Percentiles rank a stretch among this genome's conserved stretches.
phyloP scores from a whole-genome alignment of 2,113 vertebrate genomes.

The Brachirus orientalis region DNA sequence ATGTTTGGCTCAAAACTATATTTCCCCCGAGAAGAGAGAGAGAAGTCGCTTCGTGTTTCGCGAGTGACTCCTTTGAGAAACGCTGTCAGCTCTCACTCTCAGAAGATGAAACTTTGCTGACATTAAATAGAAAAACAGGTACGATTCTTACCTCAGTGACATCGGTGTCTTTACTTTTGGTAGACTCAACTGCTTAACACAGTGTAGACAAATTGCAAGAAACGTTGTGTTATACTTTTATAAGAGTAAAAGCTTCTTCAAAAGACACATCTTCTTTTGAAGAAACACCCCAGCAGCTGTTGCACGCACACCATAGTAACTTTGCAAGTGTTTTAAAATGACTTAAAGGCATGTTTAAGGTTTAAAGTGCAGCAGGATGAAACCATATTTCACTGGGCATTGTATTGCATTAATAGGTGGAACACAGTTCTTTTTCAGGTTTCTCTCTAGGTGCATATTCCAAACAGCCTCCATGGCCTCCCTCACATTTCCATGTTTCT shows the following conservation, averaged over 20 bases:
- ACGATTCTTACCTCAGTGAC: not conserved
- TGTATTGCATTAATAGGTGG: not conserved
- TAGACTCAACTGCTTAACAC: not conserved
- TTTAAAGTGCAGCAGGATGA: not conserved
- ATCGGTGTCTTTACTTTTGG: not conserved
- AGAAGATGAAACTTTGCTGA: constrained; percentile 53
- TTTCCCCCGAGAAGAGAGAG: constrained; percentile 64
- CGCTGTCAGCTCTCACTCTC: constrained; percentile 51
- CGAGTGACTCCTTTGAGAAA: constrained; percentile 55
- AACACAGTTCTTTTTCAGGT: not conserved
- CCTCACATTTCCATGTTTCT: not conserved
- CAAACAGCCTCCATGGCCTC: not conserved
- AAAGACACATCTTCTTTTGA: not conserved
- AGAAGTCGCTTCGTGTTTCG: constrained; percentile 6
- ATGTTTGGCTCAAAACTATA: constrained; percentile 66
- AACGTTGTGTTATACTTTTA: too few species aligned
- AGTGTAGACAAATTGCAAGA: too few species aligned
- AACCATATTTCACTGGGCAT: not conserved
- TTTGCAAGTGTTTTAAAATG: not conserved
- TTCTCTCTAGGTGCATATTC: not conserved
- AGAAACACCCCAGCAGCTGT: too few species aligned
- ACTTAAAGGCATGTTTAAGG: not conserved
- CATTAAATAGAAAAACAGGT: constrained; percentile 16
- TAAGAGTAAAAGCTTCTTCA: too few species aligned
- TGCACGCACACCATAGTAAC: not conserved